phyloP scores from a whole-genome alignment of 2,888 invertebrate species.

The Spisula subtruncata region DNA sequence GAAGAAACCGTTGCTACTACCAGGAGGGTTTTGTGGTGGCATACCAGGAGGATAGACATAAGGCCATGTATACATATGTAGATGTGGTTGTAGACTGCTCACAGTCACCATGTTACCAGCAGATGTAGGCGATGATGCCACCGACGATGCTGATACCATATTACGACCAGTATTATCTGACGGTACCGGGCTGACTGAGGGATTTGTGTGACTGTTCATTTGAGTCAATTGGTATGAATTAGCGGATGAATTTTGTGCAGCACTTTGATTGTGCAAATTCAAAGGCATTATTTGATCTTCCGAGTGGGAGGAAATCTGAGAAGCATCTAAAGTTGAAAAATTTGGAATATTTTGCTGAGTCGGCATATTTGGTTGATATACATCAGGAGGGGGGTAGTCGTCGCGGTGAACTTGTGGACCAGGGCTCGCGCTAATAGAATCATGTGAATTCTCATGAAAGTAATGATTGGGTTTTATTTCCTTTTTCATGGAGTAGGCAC shows the following conservation, averaged over 20 bases:
- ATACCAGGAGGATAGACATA: slow-evolving; percentile 58
- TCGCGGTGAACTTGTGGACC: not conserved
- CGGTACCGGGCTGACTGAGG: not conserved
- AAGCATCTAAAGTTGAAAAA: slow-evolving; percentile 56
- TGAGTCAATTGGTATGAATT: slow-evolving; percentile 39
- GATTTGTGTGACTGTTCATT: slow-evolving; percentile 32
- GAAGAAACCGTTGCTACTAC: slow-evolving; percentile 37
- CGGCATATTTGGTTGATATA: slow-evolving; percentile 55
- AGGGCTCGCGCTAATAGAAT: slow-evolving; percentile 27
- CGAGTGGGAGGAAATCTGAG: slow-evolving; percentile 46
- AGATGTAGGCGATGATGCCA: not conserved
- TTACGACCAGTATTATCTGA: slow-evolving; percentile 24
- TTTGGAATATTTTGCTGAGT: slow-evolving; percentile 61
- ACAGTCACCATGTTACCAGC: slow-evolving; percentile 32
- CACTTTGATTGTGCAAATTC: slow-evolving; percentile 41
- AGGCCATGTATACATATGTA: slow-evolving; percentile 71
- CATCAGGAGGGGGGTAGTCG: slow-evolving; percentile 29
- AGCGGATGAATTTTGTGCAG: slow-evolving; percentile 5
- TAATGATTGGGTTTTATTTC: slow-evolving; percentile 16
- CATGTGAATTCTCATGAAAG: slow-evolving; percentile 34
- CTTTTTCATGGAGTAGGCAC: not conserved
- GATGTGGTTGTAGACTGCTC: slow-evolving; percentile 32
- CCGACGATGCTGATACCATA: not conserved
- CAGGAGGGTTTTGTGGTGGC: slow-evolving; percentile 29
- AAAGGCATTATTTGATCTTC: slow-evolving; percentile 44